These are phyloP conservation scores for Choristoneura rosaceana DNA, from an alignment of 2,888 invertebrate genomes.

Conservation along the genomic window DNA sequence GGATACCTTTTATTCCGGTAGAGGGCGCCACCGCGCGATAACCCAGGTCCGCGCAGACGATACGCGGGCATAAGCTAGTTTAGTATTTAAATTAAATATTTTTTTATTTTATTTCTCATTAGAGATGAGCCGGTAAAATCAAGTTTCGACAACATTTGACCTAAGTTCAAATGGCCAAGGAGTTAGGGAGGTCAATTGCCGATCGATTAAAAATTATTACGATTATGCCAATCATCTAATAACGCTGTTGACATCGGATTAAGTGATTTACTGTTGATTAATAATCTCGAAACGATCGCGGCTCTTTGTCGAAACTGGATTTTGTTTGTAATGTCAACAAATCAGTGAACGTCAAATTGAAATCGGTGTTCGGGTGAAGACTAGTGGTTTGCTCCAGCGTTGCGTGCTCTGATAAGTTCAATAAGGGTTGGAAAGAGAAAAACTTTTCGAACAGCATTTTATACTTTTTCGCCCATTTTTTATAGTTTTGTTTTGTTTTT, in stretches of 20 bases:
- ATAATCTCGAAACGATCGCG: slow-evolving; percentile 25
- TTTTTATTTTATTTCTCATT: no score
- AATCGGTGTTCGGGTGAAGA: neutral
- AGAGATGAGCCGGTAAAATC: no score
- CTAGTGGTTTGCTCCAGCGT: slow-evolving; percentile 4
- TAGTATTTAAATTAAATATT: no score
- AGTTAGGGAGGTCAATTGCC: slow-evolving; percentile 29
- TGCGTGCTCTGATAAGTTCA: neutral
- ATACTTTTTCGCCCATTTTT: no score
- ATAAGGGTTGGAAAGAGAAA: neutral
- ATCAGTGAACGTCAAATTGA: slow-evolving; percentile 24
- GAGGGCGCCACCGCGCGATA: no score
- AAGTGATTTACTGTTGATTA: slow-evolving; percentile 30
- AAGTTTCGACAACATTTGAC: slow-evolving; percentile 22
- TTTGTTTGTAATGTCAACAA: slow-evolving; percentile 24
- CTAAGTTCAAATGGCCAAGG: slow-evolving; percentile 28
- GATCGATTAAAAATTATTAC: slow-evolving; percentile 22
- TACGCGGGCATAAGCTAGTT: no score
- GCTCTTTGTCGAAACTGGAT: slow-evolving; percentile 23
- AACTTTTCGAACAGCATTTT: no score
- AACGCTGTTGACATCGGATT: slow-evolving; percentile 21
- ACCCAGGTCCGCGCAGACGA: no score
- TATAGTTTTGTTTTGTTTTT: no score
- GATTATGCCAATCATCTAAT: slow-evolving; percentile 31
- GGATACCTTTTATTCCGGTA: no score